Evolutionary conservation across 2,797 vertebrate species (phyloP).

Genomic region (Phylloscopus collybita): DNA sequence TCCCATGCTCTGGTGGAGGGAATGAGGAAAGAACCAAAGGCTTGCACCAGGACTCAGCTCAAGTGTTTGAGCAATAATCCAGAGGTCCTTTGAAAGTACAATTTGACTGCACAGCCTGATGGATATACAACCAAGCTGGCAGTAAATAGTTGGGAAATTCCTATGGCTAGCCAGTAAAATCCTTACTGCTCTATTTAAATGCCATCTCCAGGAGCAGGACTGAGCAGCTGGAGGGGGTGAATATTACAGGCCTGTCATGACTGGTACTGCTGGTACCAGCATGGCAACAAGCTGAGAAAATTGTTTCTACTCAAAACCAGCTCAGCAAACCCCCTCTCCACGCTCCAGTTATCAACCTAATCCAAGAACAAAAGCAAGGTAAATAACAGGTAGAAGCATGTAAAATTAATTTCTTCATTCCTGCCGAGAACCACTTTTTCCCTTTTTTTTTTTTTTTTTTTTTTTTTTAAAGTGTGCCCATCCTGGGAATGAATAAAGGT

Average conservation of each 20-base stretch:
- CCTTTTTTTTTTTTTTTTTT: too few species aligned
- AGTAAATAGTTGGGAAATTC: not conserved
- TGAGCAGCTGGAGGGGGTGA: not conserved
- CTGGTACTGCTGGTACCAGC: not conserved
- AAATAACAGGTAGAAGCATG: not conserved
- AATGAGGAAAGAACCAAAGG: not conserved
- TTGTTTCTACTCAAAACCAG: not conserved
- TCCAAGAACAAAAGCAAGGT: not conserved
- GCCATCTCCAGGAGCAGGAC: not conserved
- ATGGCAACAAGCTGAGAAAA: not conserved
- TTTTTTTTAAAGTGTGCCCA: fast-evolving
- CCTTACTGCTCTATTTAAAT: not conserved
- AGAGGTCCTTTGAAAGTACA: not conserved
- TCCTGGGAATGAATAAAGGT: not conserved
- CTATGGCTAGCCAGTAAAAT: not conserved
- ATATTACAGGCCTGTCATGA: not conserved
- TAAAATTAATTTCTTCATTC: not conserved
- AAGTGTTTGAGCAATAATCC: not conserved
- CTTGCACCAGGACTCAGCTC: not conserved
- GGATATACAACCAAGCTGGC: not conserved
- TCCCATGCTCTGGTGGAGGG: not conserved
- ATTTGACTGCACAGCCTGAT: not conserved
- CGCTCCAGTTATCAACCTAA: not conserved
- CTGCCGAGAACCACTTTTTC: not conserved
- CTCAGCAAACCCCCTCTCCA: not conserved